These are phyloP conservation scores for Drosophila arawakana DNA, from an alignment of 1,140 invertebrate species.

Conservation along the genomic window DNA sequence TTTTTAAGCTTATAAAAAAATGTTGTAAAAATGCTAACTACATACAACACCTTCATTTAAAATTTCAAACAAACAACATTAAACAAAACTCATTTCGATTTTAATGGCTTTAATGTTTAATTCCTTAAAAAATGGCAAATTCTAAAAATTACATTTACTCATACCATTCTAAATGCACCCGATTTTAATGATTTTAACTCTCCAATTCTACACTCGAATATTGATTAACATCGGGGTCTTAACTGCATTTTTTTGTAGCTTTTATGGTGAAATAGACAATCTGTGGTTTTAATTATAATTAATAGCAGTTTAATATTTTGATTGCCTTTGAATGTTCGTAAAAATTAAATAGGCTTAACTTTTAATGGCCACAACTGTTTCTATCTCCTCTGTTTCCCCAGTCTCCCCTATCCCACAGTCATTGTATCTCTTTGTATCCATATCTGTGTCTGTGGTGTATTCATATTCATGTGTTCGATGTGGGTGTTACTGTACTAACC, in stretches of 20 bases:
- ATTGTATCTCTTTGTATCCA: neutral
- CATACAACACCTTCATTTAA: too few species aligned
- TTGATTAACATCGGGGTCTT: too few species aligned
- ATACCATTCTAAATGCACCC: too few species aligned
- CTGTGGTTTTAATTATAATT: slow-evolving; percentile 33
- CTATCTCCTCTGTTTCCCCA: neutral
- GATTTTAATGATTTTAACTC: too few species aligned
- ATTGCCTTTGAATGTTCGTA: slow-evolving; percentile 35
- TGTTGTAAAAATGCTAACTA: too few species aligned
- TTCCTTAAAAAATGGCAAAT: too few species aligned
- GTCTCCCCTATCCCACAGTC: neutral
- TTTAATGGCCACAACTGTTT: slow-evolving; percentile 5
- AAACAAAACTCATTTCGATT: too few species aligned
- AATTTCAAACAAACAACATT: too few species aligned
- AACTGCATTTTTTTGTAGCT: slow-evolving; percentile 9
- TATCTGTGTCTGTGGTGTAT: slow-evolving; percentile 16
- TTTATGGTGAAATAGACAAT: neutral
- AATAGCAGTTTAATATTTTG: slow-evolving; percentile 44
- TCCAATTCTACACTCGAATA: too few species aligned
- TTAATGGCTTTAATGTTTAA: too few species aligned
- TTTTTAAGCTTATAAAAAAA: too few species aligned
- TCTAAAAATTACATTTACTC: too few species aligned
- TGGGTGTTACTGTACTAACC: slow-evolving; percentile 54
- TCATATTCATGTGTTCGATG: slow-evolving; percentile 25
- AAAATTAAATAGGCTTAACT: slow-evolving; percentile 37